These are phyloP conservation scores for Peromyscus attwateri DNA, from an alignment of 2,797 vertebrate genomes.

Conservation along the genomic window DNA sequence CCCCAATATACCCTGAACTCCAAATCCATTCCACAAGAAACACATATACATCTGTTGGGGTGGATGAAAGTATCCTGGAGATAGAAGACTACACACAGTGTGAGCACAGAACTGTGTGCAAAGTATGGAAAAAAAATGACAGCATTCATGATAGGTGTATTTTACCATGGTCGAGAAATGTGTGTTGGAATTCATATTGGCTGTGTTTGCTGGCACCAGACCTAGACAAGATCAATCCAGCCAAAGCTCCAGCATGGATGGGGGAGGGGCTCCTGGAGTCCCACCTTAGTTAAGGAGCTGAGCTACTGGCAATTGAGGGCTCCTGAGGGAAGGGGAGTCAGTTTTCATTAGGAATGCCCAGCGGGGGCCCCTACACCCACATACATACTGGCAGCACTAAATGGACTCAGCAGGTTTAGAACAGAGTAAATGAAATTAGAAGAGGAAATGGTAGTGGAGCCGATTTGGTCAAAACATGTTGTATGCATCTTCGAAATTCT, in stretches of 20 bases:
- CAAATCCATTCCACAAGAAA: conserved; percentile 37
- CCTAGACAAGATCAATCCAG: neutral
- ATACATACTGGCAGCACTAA: no score
- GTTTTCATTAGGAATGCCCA: neutral
- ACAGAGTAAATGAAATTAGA: neutral
- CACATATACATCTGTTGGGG: neutral
- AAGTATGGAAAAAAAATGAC: neutral
- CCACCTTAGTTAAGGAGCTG: neutral
- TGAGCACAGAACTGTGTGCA: neutral
- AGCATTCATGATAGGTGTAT: neutral
- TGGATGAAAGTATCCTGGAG: neutral
- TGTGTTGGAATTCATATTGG: neutral
- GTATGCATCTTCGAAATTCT: neutral
- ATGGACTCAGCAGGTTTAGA: neutral
- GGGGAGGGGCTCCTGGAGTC: neutral
- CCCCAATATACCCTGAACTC: conserved; percentile 44
- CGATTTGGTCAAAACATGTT: neutral
- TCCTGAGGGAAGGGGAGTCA: neutral
- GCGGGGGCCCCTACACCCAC: neutral
- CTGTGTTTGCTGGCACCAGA: neutral
- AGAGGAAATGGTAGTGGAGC: neutral
- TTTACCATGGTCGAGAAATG: neutral
- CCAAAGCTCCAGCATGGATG: neutral
- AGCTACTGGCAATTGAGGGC: neutral
- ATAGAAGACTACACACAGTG: neutral